Conservation (phyloP, 2,888 invertebrate species). For the Drosophila birchii region DNA sequence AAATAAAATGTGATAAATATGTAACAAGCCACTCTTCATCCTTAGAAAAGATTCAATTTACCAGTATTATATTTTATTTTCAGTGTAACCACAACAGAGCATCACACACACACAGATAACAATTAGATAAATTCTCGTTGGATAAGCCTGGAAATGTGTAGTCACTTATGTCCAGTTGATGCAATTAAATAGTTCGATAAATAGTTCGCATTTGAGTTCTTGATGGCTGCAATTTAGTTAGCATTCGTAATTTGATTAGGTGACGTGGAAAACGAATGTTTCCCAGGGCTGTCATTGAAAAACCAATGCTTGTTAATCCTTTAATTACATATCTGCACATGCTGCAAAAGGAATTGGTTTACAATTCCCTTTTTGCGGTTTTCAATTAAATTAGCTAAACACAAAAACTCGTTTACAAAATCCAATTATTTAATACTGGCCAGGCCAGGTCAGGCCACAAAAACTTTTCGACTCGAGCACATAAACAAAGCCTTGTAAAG, state of each 20-base stretch:
- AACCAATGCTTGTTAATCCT: constrained; percentile 10
- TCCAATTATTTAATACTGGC: constrained; percentile 33
- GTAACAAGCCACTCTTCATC: no score
- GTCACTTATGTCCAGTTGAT: constrained; percentile 27
- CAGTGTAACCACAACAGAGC: constrained; percentile 13
- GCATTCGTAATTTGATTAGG: constrained; percentile 28
- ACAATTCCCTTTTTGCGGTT: constrained; percentile 19
- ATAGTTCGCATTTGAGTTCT: constrained; percentile 1
- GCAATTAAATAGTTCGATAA: constrained; percentile 33
- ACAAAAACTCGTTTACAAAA: constrained; percentile 11
- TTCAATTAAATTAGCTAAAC: constrained; percentile 26
- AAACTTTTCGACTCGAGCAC: constrained; percentile 25
- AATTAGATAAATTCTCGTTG: constrained; percentile 34
- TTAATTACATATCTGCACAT: constrained; percentile 4
- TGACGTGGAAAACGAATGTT: constrained; percentile 4
- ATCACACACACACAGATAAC: constrained; percentile 15
- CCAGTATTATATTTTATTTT: not conserved
- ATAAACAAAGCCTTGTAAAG: constrained; percentile 34
- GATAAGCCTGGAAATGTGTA: constrained; percentile 17
- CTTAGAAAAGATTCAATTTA: no score
- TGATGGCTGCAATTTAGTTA: constrained; percentile 17
- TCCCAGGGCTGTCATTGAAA: not conserved
- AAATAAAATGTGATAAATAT: no score
- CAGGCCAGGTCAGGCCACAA: constrained; percentile 7
- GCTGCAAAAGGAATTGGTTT: constrained; percentile 6